Evolutionary conservation across 2,797 vertebrate species (phyloP), one percentile per base, ranked within the genome.

Genomic region (Triplophysa yarkandensis): DNA sequence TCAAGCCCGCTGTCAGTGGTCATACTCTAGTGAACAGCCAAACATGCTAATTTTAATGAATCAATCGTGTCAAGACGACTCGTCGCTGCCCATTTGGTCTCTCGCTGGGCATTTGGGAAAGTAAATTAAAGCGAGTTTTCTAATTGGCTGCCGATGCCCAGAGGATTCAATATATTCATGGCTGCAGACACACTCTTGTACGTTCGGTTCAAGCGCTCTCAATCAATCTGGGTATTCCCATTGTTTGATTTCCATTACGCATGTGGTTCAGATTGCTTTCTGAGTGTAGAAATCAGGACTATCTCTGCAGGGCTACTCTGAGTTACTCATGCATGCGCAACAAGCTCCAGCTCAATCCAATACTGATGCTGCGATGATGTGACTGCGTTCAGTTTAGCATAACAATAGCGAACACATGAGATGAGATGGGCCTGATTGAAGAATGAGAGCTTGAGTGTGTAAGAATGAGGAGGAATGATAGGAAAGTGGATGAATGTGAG

Each of bases 251-350:
- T 82, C 39, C 76, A 43, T 76, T 74, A 83, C 82, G 55, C 54
- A 57, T 78, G 83, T 81, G 43, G 43, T 77, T 60, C 64, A 46
- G 82, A 85, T 87, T 84, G 71, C 64, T 73, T 80, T 87, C 86
- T 80, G 76, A 83, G 83, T 83, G 80, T 84, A 81, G 78, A 79
- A 81, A 78, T 65, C 61, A 74, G 65, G 65, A 11, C 78, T 81
- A 77, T 83, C 78, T 83, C 69, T 60, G 80, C 71, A 79, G 83
- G 84, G 77, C 84, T 71, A 23, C 8, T 57, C 48, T 68, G 50
- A 74, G 11, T 79, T 69, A 50, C 76, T 68, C 27, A 63, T 16
- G 77, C 74, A 79, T 72, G 73, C 66, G 36, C 28, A 52, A 39
- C 48, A 50, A 70, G 75, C 71, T 75, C 68, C 74, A 76, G 85